Evolutionary conservation across 1,140 invertebrate genomes (phyloP), one percentile per base, ranked within the genome.

Genomic region (Atopsyche davidsoni): DNA sequence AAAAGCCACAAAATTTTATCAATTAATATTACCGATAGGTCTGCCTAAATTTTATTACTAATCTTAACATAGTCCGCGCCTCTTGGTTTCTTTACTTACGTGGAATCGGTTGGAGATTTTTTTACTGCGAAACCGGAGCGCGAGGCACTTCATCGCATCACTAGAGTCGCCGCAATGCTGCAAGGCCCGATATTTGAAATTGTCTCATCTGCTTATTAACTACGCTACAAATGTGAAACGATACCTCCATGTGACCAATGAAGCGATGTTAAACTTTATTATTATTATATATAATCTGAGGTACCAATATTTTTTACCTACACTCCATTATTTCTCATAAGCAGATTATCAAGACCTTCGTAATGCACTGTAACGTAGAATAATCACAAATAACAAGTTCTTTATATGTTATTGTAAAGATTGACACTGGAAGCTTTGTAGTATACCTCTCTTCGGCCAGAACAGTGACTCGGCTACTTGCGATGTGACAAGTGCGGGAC

Each of bases 31-130:
- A 32, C 13, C n/a, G 10, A 46, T 34, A 36, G 10, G 24, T 57
- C 50, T 50, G 55, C 55, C 50, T 57, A 57, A 47, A 40, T 46
- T 44, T 44, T 32, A 43, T 44, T 42, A 52, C 41, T 45, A 44
- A 22, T 45, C 14, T 44, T 46, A 51, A 53, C 36, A 57, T 57
- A 57, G 55, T 53, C 47, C 47, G 55, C 52, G 55, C 55, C 55
- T 57, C 31, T 57, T 53, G 55, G 46, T 57, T 42, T 57, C 53
- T 57, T 57, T 57, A 50, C 53, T 57, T 52, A n/a, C n/a, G n/a
- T n/a, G n/a, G n/a, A n/a, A n/a, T n/a, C n/a, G n/a, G n/a, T n/a
- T n/a, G n/a, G n/a, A n/a, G n/a, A n/a, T n/a, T n/a, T n/a, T n/a
- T n/a, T n/a, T n/a, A n/a, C n/a, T n/a, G n/a, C n/a, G n/a, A n/a